A percentile compares a stretch with the other conserved stretches of the same genome.
These are phyloP conservation scores for Drosophila infuscata DNA, from an alignment of 2,888 invertebrate species.

Conservation along the genomic window DNA sequence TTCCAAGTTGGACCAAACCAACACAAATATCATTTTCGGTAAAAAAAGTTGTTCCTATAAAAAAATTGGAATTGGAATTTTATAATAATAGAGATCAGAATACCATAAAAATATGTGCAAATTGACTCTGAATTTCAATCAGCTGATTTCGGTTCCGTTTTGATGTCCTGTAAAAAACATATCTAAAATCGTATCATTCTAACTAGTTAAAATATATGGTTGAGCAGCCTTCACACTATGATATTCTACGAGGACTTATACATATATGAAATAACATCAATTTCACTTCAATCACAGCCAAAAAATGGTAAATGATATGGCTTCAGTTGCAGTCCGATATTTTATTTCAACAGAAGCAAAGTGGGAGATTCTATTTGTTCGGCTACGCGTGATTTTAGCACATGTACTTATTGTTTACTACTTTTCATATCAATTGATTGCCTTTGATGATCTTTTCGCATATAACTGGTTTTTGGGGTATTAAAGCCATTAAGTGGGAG, in stretches of 20 bases:
- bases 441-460: conserved; percentile 5
- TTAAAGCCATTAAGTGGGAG: conserved; percentile 26
- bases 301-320: conserved; percentile 15
- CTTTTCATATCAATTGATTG: conserved; percentile 21
- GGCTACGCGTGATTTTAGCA: conserved; percentile 60
- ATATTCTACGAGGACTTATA: background rate
- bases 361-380: conserved; percentile 13
- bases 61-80: background rate
- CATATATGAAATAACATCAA: background rate
- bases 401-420: conserved; percentile 47
- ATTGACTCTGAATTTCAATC: background rate
- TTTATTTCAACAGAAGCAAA: conserved; percentile 15
- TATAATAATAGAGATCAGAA: background rate
- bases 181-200: background rate
- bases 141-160: background rate
- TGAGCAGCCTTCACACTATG: background rate
- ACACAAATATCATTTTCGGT: conserved; percentile 14
- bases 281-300: background rate
- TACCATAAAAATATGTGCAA: background rate
- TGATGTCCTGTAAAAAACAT: background rate
- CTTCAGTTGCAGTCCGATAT: conserved; percentile 1
- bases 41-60: background rate
- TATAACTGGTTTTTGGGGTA: conserved; percentile 11
- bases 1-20: background rate
- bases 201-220: background rate